A percentile compares a stretch with the other conserved stretches of the same genome.
These are phyloP conservation scores for Mastigias papua DNA, from an alignment of 30 jellyfish, hydroid and myxozoan genomes.

Conservation along the genomic window DNA sequence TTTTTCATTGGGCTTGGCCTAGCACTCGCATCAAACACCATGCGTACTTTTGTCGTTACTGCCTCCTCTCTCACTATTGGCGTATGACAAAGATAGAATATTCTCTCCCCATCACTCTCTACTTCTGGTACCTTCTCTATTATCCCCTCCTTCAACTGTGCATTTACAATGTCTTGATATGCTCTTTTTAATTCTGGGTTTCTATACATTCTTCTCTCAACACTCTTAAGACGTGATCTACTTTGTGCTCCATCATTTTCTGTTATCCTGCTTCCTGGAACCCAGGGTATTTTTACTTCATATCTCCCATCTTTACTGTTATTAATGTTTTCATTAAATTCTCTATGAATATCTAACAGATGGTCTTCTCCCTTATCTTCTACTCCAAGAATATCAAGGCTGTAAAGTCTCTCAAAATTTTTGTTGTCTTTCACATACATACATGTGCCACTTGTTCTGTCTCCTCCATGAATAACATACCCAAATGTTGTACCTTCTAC, in stretches of 20 bases:
- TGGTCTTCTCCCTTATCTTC: conserved; percentile 61
- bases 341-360: conserved; percentile 28
- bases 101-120: conserved; percentile 44
- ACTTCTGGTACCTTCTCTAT: conserved; percentile 31
- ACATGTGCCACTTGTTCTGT: conserved; percentile 23
- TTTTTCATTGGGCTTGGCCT: conserved; percentile 39
- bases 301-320: conserved; percentile 66
- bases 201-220: conserved; percentile 43
- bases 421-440: conserved; percentile 31
- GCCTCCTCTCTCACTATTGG: conserved; percentile 60
- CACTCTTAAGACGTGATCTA: conserved; percentile 46
- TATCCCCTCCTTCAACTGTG: conserved; percentile 44
- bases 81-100: conserved; percentile 56
- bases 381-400: conserved; percentile 40
- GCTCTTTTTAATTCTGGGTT: conserved; percentile 35
- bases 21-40: conserved; percentile 55
- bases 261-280: conserved; percentile 66
- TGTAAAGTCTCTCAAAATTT: conserved; percentile 16
- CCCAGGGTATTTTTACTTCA: conserved; percentile 69
- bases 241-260: conserved; percentile 73
- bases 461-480: conserved; percentile 32
- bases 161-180: conserved; percentile 55
- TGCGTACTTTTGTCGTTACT: conserved; percentile 32
- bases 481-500: conserved; percentile 63
- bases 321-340: conserved; percentile 12